Evolutionary conservation across 2,888 invertebrate genomes (phyloP), one percentile per base, ranked within the genome.

Genomic region (Pollenia amentaria): DNA sequence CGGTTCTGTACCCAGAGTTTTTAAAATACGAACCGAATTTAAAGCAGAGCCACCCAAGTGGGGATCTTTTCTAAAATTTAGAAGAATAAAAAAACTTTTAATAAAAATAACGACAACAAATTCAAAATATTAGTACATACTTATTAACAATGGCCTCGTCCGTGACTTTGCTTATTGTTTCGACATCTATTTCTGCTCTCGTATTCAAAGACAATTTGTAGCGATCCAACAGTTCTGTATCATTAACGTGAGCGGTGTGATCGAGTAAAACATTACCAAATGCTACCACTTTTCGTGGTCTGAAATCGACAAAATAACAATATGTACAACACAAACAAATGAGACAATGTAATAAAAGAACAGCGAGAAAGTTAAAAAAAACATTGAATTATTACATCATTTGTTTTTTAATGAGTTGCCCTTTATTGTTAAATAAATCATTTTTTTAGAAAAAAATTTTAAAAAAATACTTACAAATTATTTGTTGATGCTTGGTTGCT

Each of bases 11-110:
- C 92, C 92, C 62, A 92, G 87, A 3, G 89, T 88, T 72, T 92
- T 92, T 3, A 95, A 90, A 67, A 94, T 93, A 77, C 94, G 92
- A 8, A 93, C 89, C 0, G 94, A 94, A 89, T 95, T 95, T 87
- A 94, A 93, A 11, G 94, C 93, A 40, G 94, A 94, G 2, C 95
- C 95, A 9, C 95, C 95, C 16, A 91, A 90, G 60, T 91, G 90
- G 0, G 85, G 70, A 2, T 69, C 67, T 72, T 51, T 42, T 38
- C 88, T 88, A 53, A 1, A 69, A 46, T 0, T 29, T 29, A 57
- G 16, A 18, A 4, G 7, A 40, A 21, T 4, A 21, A 55, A 42
- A 16, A n/a, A 40, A 75, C 4, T 48, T 38, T 11, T 14, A 53
- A 48, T 73, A 62, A 44, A 53, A 64, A 38, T 40, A 72, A 80